Base-by-base conservation (phyloP, 2,797 vertebrate genomes). In the Anguilla anguilla region DNA sequence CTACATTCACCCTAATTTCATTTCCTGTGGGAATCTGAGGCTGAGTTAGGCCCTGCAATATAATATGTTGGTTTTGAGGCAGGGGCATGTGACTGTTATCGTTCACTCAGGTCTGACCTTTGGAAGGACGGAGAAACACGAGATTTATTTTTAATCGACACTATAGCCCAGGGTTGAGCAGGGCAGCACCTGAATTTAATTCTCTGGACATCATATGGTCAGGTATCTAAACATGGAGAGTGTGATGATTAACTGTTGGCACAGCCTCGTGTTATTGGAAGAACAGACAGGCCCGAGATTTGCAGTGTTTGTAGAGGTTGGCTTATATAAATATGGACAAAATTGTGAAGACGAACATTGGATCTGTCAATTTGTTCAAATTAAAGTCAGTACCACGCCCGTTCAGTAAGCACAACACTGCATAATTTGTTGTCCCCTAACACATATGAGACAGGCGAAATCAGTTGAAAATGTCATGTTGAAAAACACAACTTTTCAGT, bases 81-180 rank as follows among this genome's bases (percentile, higher is more conserved):
- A n/a, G 85, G 49, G 87, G 72, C 51, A 35, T 84, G 57, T 79
- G 83, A 79, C 81, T 86, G 67, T 74, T 2, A 61, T 77, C 85
- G 43, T 28, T 39, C 61, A n/a, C 82, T 88, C 64, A 19, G 17
- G 83, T 43, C 9, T 57, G 84, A 77, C 89, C 87, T 89, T 83
- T 83, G 83, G 83, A 90, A 51, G 74, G 69, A 88, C 2, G 57
- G 22, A 43, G 85, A 88, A 86, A 90, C 83, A 35, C 25, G 85
- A 90, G 87, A 86, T 88, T 90, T 87, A 87, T 88, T 90, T 83
- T 82, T 55, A 90, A 85, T 88, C 43, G 67, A 28, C 89, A 31
- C 79, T 53, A 46, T 46, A 74, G 85, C 79, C 83, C 69, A 11
- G n/a, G 19, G 84, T 85, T 83, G 79, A 88, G 17, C 13, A 25